Evolutionary conservation across 2,888 invertebrate genomes (phyloP).

Genomic region (Tridacna crocea): DNA sequence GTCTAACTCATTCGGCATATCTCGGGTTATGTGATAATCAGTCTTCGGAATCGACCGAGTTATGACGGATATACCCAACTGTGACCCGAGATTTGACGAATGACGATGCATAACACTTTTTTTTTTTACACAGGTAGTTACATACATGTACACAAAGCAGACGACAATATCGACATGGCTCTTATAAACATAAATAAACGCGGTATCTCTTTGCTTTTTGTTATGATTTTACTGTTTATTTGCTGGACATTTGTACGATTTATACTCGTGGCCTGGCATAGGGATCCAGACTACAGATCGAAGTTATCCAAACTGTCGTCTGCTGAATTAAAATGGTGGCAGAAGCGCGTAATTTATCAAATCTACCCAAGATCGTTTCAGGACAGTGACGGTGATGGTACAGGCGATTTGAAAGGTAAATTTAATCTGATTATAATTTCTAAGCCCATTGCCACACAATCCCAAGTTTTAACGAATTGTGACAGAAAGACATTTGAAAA

Average conservation of each 20-base stretch:
- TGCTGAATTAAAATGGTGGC: slow-evolving; percentile 91
- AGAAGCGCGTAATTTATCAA: slow-evolving; percentile 92
- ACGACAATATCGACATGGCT: background rate
- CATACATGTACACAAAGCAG: too few species aligned
- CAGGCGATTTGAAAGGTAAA: slow-evolving; percentile 88
- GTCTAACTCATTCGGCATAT: too few species aligned
- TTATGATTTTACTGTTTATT: background rate
- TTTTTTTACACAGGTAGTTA: too few species aligned
- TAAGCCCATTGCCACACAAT: too few species aligned
- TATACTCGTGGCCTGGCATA: background rate
- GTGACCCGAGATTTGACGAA: too few species aligned
- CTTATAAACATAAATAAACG: slow-evolving; percentile 2
- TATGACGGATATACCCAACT: too few species aligned
- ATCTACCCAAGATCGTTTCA: slow-evolving; percentile 88
- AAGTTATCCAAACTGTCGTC: background rate
- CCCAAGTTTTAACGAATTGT: too few species aligned
- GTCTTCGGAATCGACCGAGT: too few species aligned
- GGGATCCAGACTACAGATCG: background rate
- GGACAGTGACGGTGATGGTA: slow-evolving; percentile 91
- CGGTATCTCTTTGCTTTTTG: background rate
- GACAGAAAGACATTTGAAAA: too few species aligned
- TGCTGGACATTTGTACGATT: slow-evolving; percentile 10
- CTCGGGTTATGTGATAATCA: too few species aligned
- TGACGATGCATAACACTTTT: too few species aligned
- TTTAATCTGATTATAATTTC: background rate